phyloP scores from a whole-genome alignment of 2,797 vertebrate species.

The Propithecus perrieri region DNA sequence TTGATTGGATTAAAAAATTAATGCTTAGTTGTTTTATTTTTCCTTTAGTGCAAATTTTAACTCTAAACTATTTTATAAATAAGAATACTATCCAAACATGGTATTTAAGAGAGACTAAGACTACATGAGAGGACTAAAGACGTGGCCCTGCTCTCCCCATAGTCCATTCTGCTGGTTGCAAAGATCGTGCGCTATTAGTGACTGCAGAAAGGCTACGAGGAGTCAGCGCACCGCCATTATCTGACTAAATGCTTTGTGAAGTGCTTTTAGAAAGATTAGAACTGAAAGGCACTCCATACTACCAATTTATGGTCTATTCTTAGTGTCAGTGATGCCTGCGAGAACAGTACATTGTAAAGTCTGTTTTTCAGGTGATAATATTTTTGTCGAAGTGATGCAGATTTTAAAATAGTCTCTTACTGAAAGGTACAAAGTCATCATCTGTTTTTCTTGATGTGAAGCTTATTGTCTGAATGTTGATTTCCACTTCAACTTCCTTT shows the following conservation, averaged over 20 bases:
- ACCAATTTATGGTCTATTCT: slow-evolving; percentile 63
- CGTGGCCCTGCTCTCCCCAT: not conserved
- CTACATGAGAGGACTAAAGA: not conserved
- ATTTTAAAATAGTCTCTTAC: slow-evolving; percentile 51
- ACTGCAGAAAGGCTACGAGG: not conserved
- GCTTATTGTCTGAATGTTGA: not conserved
- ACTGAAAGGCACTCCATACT: slow-evolving; percentile 66
- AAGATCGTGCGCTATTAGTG: slow-evolving; percentile 23
- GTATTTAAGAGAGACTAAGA: not conserved
- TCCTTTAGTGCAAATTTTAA: not conserved
- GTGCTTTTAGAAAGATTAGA: slow-evolving; percentile 71
- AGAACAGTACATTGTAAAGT: slow-evolving; percentile 48
- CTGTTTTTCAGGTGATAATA: slow-evolving; percentile 44
- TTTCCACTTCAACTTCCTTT: not conserved
- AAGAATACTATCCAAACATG: not conserved
- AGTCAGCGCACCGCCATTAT: slow-evolving; percentile 55
- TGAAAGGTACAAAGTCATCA: slow-evolving; percentile 1
- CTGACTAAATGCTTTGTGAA: slow-evolving; percentile 73
- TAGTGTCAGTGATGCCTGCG: not conserved
- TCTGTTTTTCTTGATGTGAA: slow-evolving; percentile 29
- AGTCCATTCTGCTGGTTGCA: not conserved
- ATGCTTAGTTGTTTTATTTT: not conserved
- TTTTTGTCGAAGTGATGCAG: slow-evolving; percentile 51
- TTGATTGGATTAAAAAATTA: not conserved
- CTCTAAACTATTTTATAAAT: not conserved